Base-by-base conservation (phyloP, 2,888 invertebrate species). In the Lydus trimaculatus region DNA sequence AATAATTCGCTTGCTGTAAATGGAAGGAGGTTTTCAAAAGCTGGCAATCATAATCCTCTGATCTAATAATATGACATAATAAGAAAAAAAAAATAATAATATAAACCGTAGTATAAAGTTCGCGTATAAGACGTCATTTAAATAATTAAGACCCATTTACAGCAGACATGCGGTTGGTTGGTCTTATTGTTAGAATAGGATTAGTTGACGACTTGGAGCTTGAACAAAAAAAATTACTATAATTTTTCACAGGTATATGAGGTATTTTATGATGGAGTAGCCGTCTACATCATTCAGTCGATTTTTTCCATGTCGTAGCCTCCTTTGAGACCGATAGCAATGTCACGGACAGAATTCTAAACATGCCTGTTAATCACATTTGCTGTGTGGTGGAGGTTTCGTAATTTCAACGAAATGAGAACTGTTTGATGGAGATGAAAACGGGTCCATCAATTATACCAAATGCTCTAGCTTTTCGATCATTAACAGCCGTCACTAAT, bases 301-400 rank as follows among this genome's bases (percentile, higher is more conserved):
- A 73, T 74, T 76, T 66, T 72, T 73, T 73, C 73, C 17, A 67
- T 69, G 66, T 69, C 65, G 66, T 75, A 73, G 70, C 39, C 61
- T 74, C 77, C 74, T 75, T 65, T 33, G 78, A 78, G 80, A 79
- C 71, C 78, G 78, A 79, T 79, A 75, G 79, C 75, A 63, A 72
- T 76, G 79, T 76, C 79, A 79, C 76, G 78, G 73, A 66, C 80
- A 75, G 83, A 82, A 83, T 83, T 80, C 82, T 80, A 83, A 83
- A 82, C 80, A 82, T 81, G 80, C 75, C 78, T 77, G 81, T 82
- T 83, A 83, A 83, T 83, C 83, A 82, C 82, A 80, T 81, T 81
- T 82, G 79, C 75, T 76, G 76, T 74, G 6, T 39, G 17, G 43
- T 11, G n/a, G 11, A 6, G 43, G 8, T 72, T 75, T 77, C 78